Percentiles rank a stretch among this genome's conserved stretches.
Conservation (phyloP, 2,888 invertebrate genomes). For the Netelia inedita region DNA sequence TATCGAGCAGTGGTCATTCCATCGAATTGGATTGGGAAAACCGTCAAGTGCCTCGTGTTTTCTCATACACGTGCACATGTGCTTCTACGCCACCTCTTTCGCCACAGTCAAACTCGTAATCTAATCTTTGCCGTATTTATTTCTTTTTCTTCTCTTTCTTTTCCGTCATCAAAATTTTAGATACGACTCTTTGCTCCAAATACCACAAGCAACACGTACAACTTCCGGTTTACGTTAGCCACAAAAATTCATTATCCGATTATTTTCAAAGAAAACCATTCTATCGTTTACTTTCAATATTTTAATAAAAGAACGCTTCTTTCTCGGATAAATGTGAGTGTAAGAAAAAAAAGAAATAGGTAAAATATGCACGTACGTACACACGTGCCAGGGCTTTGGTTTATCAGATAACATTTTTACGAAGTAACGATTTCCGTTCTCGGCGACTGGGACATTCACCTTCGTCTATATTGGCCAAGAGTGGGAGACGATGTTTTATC, state of each 20-base stretch:
- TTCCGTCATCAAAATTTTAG: conserved; percentile 8
- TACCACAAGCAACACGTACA: too few species aligned
- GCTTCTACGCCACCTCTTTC: conserved; percentile 22
- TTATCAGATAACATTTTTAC: too few species aligned
- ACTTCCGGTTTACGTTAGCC: too few species aligned
- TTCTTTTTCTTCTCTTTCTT: not conserved
- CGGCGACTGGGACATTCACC: not conserved
- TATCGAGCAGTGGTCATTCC: conserved; percentile 71
- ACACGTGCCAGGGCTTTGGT: too few species aligned
- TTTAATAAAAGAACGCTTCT: too few species aligned
- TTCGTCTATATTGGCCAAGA: not conserved
- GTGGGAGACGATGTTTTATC: not conserved
- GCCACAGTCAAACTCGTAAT: conserved; percentile 28
- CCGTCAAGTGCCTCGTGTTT: conserved; percentile 75
- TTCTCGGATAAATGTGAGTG: too few species aligned
- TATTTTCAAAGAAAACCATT: too few species aligned
- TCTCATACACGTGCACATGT: conserved; percentile 70
- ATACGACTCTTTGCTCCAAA: not conserved
- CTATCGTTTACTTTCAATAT: too few species aligned
- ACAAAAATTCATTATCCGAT: too few species aligned
- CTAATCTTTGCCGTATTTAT: conserved; percentile 21
- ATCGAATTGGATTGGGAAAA: conserved; percentile 82
- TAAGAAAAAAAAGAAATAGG: too few species aligned
- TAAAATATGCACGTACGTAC: too few species aligned
- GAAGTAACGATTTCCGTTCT: too few species aligned